Evolutionary conservation across 2,888 invertebrate species (phyloP).

Genomic region (Sinohyriopsis cumingii): DNA sequence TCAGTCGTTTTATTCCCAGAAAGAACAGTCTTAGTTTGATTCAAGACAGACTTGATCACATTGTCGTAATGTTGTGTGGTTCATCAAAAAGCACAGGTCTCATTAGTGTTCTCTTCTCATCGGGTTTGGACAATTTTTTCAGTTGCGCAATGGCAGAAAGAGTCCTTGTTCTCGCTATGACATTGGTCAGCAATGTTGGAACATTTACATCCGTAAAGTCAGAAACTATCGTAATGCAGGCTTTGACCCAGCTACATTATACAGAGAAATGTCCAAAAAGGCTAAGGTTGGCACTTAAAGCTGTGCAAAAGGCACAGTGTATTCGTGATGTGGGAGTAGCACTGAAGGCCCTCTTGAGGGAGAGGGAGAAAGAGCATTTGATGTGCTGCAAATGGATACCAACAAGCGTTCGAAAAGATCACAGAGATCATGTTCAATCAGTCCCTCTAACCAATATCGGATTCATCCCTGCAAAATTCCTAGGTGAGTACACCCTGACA

Average conservation of each 20-base stretch:
- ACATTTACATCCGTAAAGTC: constrained; percentile 25
- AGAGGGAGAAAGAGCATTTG: constrained; percentile 28
- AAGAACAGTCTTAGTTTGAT: constrained; percentile 2
- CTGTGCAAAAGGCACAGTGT: constrained; percentile 23
- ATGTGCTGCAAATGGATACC: constrained; percentile 30
- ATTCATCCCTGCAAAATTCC: constrained; percentile 6
- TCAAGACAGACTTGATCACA: constrained; percentile 24
- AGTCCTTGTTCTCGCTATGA: constrained; percentile 38
- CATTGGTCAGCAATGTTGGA: constrained; percentile 45
- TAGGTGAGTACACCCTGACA: neutral
- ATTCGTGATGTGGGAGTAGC: constrained; percentile 26
- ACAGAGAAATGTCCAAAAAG: constrained; percentile 28
- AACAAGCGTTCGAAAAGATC: neutral
- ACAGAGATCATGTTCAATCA: constrained; percentile 6
- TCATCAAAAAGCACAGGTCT: constrained; percentile 21
- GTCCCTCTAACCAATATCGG: constrained; percentile 5
- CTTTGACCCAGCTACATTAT: constrained; percentile 22
- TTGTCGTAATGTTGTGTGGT: constrained; percentile 29
- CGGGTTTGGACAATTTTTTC: constrained; percentile 3
- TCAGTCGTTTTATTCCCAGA: constrained; percentile 20
- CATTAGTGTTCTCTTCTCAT: constrained; percentile 15
- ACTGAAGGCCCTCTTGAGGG: constrained; percentile 19
- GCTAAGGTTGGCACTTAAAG: constrained; percentile 18
- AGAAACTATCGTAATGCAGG: constrained; percentile 28
- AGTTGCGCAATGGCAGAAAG: constrained; percentile 42